Base-by-base conservation (phyloP, 2,113 vertebrate species). In the Entomyzon cyanotis region DNA sequence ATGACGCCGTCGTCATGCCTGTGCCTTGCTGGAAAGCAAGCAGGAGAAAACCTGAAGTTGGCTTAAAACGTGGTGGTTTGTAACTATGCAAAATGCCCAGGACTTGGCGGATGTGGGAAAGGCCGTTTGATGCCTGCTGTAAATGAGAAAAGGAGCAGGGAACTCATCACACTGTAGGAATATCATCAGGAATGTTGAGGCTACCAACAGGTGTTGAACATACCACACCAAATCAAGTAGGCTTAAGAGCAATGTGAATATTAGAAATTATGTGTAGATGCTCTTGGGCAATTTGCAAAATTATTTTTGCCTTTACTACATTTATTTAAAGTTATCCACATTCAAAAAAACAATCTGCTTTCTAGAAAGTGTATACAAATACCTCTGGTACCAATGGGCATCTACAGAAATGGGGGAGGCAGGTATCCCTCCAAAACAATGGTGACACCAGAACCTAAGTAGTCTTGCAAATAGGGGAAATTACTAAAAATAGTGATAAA, bases 1-100 rank as follows among this genome's bases (percentile, higher is more conserved):
- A 0, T 0, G 22, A 21, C 33, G 44, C 62, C 0, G 0, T 24
- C 1, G 0, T 25, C 47, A 0, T 4, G 46, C 28, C 5, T 4
- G 3, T n/a, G 33, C 25, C 59, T 50, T 23, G 24, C 87, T 58
- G 28, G 41, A 70, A 76, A 55, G 9, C 42, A 4, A 59, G 49
- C 8, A 9, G 15, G 37, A 58, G 30, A 49, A 65, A 74, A 59
- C 3, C 35, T 44, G 7, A 42, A 35, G 33, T 1, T 53, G 50
- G 3, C 42, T 39, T 27, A 39, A 52, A 60, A 52, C 0, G 7
- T 5, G 21, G 21, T 2, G 3, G 18, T 16, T 68, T 27, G 10
- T 44, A 91, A 41, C 15, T 39, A 13, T 30, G 0, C 7, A 3
- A 70, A 33, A 27, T 10, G 30, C 13, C 35, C 23, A 5, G 50